These are phyloP conservation scores for Noctilio leporinus DNA, from an alignment of 2,113 vertebrate genomes.

Conservation along the genomic window DNA sequence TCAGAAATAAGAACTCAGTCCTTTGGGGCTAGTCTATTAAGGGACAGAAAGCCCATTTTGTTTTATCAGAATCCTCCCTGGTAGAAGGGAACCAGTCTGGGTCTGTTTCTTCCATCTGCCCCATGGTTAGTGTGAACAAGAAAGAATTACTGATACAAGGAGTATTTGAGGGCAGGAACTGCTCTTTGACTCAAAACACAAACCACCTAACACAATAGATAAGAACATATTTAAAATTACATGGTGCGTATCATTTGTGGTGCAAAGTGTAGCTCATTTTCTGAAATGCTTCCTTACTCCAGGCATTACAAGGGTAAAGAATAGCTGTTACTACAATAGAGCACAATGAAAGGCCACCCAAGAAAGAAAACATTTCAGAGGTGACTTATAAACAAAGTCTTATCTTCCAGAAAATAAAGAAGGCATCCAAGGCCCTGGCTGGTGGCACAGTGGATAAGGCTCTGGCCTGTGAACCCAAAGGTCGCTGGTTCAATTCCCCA, in stretches of 20 bases:
- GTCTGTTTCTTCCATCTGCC: neutral
- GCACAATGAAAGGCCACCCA: constrained; percentile 3
- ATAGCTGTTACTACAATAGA: neutral
- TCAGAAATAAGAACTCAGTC: neutral
- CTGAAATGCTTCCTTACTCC: neutral
- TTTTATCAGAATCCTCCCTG: neutral
- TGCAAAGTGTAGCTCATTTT: neutral
- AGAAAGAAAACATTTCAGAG: constrained; percentile 55
- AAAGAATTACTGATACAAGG: neutral
- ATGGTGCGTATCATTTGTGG: neutral
- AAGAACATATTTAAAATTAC: neutral
- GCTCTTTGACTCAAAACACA: neutral
- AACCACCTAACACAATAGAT: neutral
- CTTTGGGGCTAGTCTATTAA: neutral
- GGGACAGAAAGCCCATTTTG: neutral
- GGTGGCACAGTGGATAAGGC: too few species aligned
- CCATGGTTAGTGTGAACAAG: neutral
- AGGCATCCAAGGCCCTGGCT: too few species aligned
- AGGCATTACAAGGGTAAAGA: neutral
- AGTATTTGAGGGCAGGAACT: neutral
- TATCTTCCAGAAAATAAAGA: constrained; percentile 40
- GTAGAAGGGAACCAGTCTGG: neutral
- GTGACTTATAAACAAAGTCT: constrained; percentile 42
- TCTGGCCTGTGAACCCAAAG: too few species aligned
- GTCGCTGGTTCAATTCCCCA: too few species aligned